Evolutionary conservation across 2,797 vertebrate species (phyloP).

Genomic region (Catamblyrhynchus diadema): DNA sequence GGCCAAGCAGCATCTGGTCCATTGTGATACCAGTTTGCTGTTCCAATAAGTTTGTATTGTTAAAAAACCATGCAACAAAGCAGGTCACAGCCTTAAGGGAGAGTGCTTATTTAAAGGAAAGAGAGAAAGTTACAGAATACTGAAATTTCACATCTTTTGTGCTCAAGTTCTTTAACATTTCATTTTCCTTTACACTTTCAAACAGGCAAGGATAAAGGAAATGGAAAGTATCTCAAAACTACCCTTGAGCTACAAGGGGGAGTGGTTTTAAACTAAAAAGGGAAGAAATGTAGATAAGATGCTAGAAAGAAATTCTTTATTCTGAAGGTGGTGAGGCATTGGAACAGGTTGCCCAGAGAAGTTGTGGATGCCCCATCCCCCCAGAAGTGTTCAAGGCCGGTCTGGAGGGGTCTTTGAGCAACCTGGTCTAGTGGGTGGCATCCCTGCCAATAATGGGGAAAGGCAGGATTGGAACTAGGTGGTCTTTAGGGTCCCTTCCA

Average conservation of each 20-base stretch:
- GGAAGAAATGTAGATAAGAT: background rate
- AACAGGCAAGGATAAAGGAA: background rate
- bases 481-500: background rate
- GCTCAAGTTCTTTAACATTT: background rate
- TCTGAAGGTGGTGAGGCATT: background rate
- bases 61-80: background rate
- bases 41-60: background rate
- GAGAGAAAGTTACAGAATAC: background rate
- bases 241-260: background rate
- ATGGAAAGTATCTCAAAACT: background rate
- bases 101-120: background rate
- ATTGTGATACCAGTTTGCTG: background rate
- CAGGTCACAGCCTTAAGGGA: background rate
- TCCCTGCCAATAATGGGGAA: background rate
- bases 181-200: background rate
- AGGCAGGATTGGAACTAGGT: background rate
- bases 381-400: background rate
- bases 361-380: background rate
- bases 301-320: background rate
- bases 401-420: background rate
- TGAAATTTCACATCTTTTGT: background rate
- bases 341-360: background rate
- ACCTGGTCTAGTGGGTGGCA: background rate
- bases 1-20: background rate
- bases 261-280: background rate